Conservation (phyloP, 2,888 invertebrate species). For the Drosophila subsilvestris region DNA sequence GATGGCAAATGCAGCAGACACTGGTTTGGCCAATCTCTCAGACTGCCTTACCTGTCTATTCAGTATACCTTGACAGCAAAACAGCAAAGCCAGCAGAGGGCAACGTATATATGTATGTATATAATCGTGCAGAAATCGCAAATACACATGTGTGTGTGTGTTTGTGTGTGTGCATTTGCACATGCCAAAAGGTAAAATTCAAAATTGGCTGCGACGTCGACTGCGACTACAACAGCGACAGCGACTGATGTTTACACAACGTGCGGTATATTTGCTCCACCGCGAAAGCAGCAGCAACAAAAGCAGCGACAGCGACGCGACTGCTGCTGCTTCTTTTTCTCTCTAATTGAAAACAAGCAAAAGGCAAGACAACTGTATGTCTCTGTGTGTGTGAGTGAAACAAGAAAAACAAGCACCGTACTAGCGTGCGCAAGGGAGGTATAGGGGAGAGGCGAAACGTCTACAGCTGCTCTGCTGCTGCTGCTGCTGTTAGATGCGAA, state of each 20-base stretch:
- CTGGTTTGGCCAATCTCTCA: too few species aligned
- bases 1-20: too few species aligned
- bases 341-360: conserved; percentile 79
- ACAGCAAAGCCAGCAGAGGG: conserved; percentile 31
- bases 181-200: conserved; percentile 46
- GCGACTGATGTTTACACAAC: conserved; percentile 76
- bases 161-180: neutral
- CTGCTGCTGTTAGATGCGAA: conserved; percentile 53
- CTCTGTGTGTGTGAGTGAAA: conserved; percentile 30
- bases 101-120: neutral
- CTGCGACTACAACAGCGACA: conserved; percentile 46
- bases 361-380: conserved; percentile 30
- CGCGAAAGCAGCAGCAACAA: conserved; percentile 34
- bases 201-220: conserved; percentile 40
- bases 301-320: conserved; percentile 42
- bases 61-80: too few species aligned
- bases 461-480: conserved; percentile 48
- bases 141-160: neutral
- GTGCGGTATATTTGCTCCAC: conserved; percentile 67
- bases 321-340: conserved; percentile 58
- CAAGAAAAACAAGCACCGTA: conserved; percentile 44
- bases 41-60: too few species aligned
- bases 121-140: neutral
- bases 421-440: neutral
- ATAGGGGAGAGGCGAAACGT: conserved; percentile 11